Base-by-base conservation (phyloP, 64 coral and sea anemone genomes). In the Montipora sp. region DNA sequence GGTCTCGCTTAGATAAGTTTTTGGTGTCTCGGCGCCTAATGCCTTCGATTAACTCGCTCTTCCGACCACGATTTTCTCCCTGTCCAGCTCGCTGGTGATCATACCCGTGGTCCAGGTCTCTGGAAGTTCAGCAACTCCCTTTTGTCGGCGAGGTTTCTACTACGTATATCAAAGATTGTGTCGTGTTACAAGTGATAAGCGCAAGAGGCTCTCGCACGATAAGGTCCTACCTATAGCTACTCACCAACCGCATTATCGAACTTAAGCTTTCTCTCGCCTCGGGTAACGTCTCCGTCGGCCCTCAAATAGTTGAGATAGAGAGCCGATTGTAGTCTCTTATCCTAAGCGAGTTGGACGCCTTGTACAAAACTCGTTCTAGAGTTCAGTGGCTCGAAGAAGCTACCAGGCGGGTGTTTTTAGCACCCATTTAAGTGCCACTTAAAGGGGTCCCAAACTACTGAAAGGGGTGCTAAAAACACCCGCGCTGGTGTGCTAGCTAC, bases 301-400 rank as follows among this genome's bases (percentile, higher is more conserved):
- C 45, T 68, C 12, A 77, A 46, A 79, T 69, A 36, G 18, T 8
- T 19, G 2, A 15, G 7, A 9, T 80, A 7, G 75, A 90, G 15
- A 24, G 10, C 2, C 27, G 78, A 18, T 46, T 90, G 36, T 46
- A 65, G 15, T 5, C 53, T 5, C 60, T 90, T 0, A 9, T 50
- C 12, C 3, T 50, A 44, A 3, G 5, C 27, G 60, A 81, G 4
- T 16, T 92, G 3, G 90, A 84, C 46, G 81, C 80, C 1, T 36
- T 36, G 36, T 77, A 47, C 8, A 92, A 84, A 48, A 16, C 59
- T 45, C 46, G 79, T 7, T 43, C 45, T 16, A 21, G 68, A 43
- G 89, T 65, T 10, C 61, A 53, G 23, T 90, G 89, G 89, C 60
- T 90, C 51, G 89, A 90, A 23, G 53, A 68, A 15, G 77, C 77